Evolutionary conservation across 1,140 invertebrate genomes (phyloP).

Genomic region (Maconellicoccus hirsutus): DNA sequence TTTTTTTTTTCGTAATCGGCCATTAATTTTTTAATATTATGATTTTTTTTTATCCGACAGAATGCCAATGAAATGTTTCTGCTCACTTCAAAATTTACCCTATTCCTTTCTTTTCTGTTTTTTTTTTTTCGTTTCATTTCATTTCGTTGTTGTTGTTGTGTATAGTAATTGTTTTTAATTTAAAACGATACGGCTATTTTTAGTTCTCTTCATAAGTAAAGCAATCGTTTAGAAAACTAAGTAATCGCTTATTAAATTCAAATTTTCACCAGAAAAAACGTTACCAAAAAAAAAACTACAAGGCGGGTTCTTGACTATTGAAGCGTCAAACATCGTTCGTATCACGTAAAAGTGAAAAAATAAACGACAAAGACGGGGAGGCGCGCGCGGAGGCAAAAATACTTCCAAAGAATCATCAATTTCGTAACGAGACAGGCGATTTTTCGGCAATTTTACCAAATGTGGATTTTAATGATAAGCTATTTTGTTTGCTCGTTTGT

Average conservation of each 20-base stretch:
- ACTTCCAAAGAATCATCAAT: not conserved
- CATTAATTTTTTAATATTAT: not conserved
- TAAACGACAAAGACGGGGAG: too few relatives aligned
- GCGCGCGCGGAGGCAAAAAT: not conserved
- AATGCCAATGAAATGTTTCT: constrained; percentile 20
- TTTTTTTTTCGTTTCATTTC: not conserved
- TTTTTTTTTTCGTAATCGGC: not conserved
- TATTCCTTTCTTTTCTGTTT: not conserved
- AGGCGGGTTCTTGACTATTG: not conserved
- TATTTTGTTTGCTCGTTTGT: not conserved
- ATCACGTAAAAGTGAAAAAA: too few relatives aligned
- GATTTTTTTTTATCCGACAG: not conserved
- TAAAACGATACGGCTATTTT: not conserved
- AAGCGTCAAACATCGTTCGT: not conserved
- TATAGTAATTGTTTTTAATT: too few relatives aligned
- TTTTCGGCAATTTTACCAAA: not conserved
- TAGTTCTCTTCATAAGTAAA: not conserved
- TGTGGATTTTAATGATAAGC: not conserved
- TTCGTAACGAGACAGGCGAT: not conserved
- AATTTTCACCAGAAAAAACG: not conserved
- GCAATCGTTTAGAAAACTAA: not conserved
- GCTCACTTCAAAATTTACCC: not conserved
- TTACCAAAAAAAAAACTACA: not conserved
- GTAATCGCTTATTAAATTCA: constrained; percentile 4
- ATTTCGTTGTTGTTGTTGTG: not conserved